phyloP scores from a whole-genome alignment of 2,797 vertebrate genomes.

The Labroides dimidiatus region DNA sequence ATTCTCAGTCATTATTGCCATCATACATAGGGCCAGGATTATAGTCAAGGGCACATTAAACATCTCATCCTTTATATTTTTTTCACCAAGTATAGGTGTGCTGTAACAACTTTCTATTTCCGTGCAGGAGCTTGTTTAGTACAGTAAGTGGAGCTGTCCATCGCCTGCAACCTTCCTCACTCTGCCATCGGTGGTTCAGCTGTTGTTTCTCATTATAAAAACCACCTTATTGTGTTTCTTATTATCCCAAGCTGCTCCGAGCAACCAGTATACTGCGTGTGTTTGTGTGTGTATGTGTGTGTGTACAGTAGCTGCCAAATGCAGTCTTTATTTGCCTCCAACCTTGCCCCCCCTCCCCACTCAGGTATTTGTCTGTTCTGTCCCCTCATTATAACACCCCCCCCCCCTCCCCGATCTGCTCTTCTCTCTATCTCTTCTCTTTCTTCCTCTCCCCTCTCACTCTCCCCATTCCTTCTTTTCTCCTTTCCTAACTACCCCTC shows the following conservation, averaged over 20 bases:
- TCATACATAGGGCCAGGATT: constrained; percentile 15
- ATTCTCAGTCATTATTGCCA: constrained; percentile 4
- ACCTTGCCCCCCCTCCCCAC: constrained; percentile 57
- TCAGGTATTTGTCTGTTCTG: constrained; percentile 78
- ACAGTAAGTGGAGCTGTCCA: constrained; percentile 72
- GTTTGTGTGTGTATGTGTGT: constrained; percentile 35
- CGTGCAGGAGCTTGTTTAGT: constrained; percentile 56
- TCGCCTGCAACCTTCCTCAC: constrained; percentile 66
- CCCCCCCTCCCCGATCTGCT: constrained; percentile 16
- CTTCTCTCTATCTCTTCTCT: constrained; percentile 14
- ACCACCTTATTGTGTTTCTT: constrained; percentile 82
- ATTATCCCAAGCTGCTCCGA: constrained; percentile 80
- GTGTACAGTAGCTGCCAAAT: constrained; percentile 71
- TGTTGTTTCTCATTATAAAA: constrained; percentile 84
- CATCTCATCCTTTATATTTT: constrained; percentile 19
- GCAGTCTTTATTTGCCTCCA: constrained; percentile 75
- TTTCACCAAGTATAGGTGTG: constrained; percentile 37
- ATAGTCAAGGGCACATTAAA: constrained; percentile 35
- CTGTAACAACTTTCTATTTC: constrained; percentile 54
- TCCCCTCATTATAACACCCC: constrained; percentile 76
- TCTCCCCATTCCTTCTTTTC: constrained; percentile 11
- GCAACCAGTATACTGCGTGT: constrained; percentile 71
- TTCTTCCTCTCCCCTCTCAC: constrained; percentile 19
- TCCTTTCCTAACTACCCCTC: constrained; percentile 15
- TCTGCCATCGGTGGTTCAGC: constrained; percentile 80